Percentiles rank a stretch among this genome's conserved stretches.
phyloP scores from a whole-genome alignment of 1,140 invertebrate species.

The Melipona quadrifasciata region DNA sequence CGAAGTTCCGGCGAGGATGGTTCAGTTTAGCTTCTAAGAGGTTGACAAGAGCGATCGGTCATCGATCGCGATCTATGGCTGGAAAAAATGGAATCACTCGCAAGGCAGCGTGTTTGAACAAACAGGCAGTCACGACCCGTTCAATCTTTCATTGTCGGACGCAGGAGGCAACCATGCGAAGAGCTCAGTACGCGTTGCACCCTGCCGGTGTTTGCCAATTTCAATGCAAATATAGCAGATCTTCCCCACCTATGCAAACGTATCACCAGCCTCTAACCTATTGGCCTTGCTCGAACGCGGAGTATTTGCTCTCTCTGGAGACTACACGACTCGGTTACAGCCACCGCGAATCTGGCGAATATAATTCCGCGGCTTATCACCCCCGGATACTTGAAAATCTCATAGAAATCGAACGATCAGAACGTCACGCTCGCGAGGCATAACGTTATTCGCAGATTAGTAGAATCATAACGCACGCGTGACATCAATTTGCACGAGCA shows the following conservation, averaged over 20 bases:
- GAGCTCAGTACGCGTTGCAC: slow-evolving; percentile 29
- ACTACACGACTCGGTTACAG: slow-evolving; percentile 40
- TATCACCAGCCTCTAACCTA: slow-evolving; percentile 61
- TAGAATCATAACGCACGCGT: background rate
- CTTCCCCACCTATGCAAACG: slow-evolving; percentile 61
- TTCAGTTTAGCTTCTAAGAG: background rate
- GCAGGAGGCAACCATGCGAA: slow-evolving; percentile 8
- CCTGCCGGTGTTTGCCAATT: slow-evolving; percentile 70
- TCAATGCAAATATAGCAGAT: slow-evolving; percentile 73
- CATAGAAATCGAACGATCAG: background rate
- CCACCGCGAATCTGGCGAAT: slow-evolving; percentile 23
- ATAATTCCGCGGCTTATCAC: slow-evolving; percentile 33
- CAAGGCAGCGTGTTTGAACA: background rate
- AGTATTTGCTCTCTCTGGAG: slow-evolving; percentile 52
- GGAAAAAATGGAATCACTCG: background rate
- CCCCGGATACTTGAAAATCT: background rate
- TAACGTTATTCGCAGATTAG: background rate
- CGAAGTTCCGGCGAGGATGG: background rate
- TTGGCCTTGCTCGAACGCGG: slow-evolving; percentile 54
- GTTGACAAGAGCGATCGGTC: background rate
- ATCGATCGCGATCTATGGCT: background rate
- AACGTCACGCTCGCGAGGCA: background rate
- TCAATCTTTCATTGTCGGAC: slow-evolving; percentile 1
- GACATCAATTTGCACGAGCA: background rate
- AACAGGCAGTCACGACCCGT: background rate